Evolutionary conservation across 2,888 invertebrate genomes (phyloP).

Genomic region (Hofmannophila pseudospretella): DNA sequence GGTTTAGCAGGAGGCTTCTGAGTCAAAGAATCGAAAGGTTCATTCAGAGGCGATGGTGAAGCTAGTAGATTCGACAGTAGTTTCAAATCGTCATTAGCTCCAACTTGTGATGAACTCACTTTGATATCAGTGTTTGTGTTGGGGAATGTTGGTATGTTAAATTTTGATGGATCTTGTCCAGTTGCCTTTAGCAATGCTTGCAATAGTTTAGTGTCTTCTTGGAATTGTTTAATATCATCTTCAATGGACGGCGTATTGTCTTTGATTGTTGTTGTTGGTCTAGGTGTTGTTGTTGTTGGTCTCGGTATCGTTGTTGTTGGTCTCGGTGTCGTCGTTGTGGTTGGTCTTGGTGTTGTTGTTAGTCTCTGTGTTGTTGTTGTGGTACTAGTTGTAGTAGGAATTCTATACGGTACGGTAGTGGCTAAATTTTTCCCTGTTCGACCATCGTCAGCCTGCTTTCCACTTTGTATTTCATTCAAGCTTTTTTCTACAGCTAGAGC

Average conservation of each 20-base stretch:
- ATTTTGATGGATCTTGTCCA: slow-evolving; percentile 66
- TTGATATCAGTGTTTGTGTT: slow-evolving; percentile 32
- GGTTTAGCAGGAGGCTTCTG: slow-evolving; percentile 27
- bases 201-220: slow-evolving; percentile 67
- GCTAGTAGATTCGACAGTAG: slow-evolving; percentile 54
- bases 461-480: slow-evolving; percentile 61
- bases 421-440: slow-evolving; percentile 48
- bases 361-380: slow-evolving; percentile 42
- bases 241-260: slow-evolving; percentile 53
- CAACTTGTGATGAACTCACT: slow-evolving; percentile 47
- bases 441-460: slow-evolving; percentile 33
- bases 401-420: slow-evolving; percentile 20
- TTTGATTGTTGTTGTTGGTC: slow-evolving; percentile 41
- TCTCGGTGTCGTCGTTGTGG: slow-evolving; percentile 40
- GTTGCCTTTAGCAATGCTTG: slow-evolving; percentile 68
- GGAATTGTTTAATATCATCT: slow-evolving; percentile 68
- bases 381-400: slow-evolving; percentile 38
- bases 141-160: slow-evolving; percentile 61
- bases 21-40: slow-evolving; percentile 52
- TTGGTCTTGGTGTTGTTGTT: slow-evolving; percentile 29
- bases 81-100: slow-evolving; percentile 44
- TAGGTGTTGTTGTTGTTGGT: slow-evolving; percentile 36
- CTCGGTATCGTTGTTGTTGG: slow-evolving; percentile 38
- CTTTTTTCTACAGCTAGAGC: slow-evolving; percentile 74
- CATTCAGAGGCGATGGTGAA: slow-evolving; percentile 54